Evolutionary conservation across 2,888 invertebrate species (phyloP).

Genomic region (Daptonema setosum): DNA sequence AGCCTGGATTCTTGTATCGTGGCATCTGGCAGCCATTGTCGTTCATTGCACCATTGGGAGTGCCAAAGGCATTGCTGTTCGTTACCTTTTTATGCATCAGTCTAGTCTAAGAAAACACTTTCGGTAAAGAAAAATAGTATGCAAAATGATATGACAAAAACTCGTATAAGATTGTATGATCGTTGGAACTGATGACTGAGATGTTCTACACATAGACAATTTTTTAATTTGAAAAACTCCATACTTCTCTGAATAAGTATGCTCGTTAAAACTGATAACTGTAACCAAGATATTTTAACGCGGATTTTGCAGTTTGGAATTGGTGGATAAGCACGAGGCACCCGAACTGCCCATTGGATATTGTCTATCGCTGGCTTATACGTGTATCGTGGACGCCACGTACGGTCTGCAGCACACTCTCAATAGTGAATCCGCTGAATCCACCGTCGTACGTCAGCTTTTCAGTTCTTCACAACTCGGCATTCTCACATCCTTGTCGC

Average conservation of each 20-base stretch:
- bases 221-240: too few relatives aligned
- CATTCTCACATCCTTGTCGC: slow-evolving; percentile 64
- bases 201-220: too few relatives aligned
- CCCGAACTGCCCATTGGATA: slow-evolving; percentile 86
- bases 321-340: slow-evolving; percentile 82
- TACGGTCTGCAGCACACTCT: slow-evolving; percentile 36
- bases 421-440: neutral
- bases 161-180: too few relatives aligned
- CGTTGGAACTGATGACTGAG: too few relatives aligned
- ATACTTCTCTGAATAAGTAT: too few relatives aligned
- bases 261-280: too few relatives aligned
- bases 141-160: too few relatives aligned
- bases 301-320: slow-evolving; percentile 56
- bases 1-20: slow-evolving; percentile 72
- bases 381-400: slow-evolving; percentile 71
- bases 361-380: slow-evolving; percentile 81
- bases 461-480: slow-evolving; percentile 89
- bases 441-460: too few relatives aligned
- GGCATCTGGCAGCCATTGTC: slow-evolving; percentile 77
- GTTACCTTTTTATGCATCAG: slow-evolving; percentile 29
- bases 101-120: slow-evolving; percentile 7
- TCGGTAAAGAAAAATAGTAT: too few relatives aligned
- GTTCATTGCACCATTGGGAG: slow-evolving; percentile 57
- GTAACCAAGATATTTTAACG: too few relatives aligned
- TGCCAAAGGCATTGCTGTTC: slow-evolving; percentile 74